Evolutionary conservation across 1,140 invertebrate genomes (phyloP), one percentile per base, ranked within the genome.

Genomic region (Marisa cornuarietis): DNA sequence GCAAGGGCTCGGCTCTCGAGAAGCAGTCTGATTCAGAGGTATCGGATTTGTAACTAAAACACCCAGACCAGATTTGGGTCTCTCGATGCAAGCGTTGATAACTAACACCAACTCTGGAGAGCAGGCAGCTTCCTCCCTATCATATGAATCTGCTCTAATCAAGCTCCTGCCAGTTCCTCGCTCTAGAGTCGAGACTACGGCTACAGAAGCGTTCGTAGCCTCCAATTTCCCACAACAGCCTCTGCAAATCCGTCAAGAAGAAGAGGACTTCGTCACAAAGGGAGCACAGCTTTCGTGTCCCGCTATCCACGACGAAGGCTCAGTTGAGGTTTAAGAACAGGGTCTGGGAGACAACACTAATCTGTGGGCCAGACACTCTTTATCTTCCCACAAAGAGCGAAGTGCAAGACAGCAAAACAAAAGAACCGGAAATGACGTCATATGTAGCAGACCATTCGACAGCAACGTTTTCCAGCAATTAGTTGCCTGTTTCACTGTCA

Each of bases 91-190:
- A 77, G 58, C 63, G 11, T n/a, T n/a, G 76, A 77, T 69, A 77
- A 52, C 76, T 68, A 31, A 51, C 42, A 22, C 24, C 61, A 51
- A 24, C 31, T 20, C 13, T 65, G 74, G 62, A 76, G 74, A 77
- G 76, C 14, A 51, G 65, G 54, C 68, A 54, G 76, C 76, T 69
- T 77, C 76, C 63, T 69, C 65, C 63, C 76, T 77, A 69, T 77
- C 76, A 77, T 77, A 77, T 77, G 76, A 77, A 77, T 77, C 76
- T 51, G 42, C 22, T 51, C 76, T 77, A 77, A 77, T 77, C 76
- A 77, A 49, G 31, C 65, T 51, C 9, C 51, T 51, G 49, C 42
- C 54, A 52, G 42, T n/a, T 54, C 76, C 26, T 49, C 58, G 24
- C 16, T 10, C 22, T 49, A 63, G 76, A 69, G 52, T 49, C 65